Percentiles rank a stretch among this genome's conserved stretches.
Evolutionary conservation across 1,140 invertebrate species (phyloP).

Genomic region (Drosophila repleta): DNA sequence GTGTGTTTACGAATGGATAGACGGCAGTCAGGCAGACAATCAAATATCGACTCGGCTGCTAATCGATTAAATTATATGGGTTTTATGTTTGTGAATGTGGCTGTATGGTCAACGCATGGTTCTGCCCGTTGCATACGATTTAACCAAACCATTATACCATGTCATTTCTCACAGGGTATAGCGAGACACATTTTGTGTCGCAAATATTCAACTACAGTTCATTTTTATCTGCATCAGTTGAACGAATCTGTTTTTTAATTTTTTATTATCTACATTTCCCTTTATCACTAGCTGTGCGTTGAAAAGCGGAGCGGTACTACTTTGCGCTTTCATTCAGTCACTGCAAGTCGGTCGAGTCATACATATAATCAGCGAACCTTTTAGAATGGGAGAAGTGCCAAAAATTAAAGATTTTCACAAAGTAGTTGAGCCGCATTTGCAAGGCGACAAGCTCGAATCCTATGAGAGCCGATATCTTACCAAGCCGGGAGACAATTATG

Average conservation of each 20-base stretch:
- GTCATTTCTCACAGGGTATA: too few species aligned
- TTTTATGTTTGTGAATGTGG: too few species aligned
- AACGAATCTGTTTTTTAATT: constrained; percentile 40
- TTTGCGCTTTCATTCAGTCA: constrained; percentile 1
- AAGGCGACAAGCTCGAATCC: constrained; percentile 51
- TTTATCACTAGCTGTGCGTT: not conserved
- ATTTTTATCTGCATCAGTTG: constrained; percentile 56
- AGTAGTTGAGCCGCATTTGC: constrained; percentile 66
- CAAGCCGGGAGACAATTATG: constrained; percentile 87
- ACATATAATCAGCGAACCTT: constrained; percentile 12
- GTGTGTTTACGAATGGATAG: too few species aligned
- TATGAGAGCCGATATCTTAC: constrained; percentile 83
- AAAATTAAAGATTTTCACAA: constrained; percentile 61
- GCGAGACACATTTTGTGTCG: not conserved
- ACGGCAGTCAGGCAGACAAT: too few species aligned
- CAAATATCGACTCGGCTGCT: too few species aligned
- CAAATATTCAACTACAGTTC: constrained; percentile 20
- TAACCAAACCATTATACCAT: too few species aligned
- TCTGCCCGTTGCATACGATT: too few species aligned
- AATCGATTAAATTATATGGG: too few species aligned
- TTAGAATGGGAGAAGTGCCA: constrained; percentile 66
- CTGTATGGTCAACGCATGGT: too few species aligned
- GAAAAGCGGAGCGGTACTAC: not conserved
- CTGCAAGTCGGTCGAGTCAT: constrained; percentile 8
- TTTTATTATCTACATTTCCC: constrained; percentile 6